Conservation (phyloP, 2,113 vertebrate genomes). For the Erythrocercus mccallii region DNA sequence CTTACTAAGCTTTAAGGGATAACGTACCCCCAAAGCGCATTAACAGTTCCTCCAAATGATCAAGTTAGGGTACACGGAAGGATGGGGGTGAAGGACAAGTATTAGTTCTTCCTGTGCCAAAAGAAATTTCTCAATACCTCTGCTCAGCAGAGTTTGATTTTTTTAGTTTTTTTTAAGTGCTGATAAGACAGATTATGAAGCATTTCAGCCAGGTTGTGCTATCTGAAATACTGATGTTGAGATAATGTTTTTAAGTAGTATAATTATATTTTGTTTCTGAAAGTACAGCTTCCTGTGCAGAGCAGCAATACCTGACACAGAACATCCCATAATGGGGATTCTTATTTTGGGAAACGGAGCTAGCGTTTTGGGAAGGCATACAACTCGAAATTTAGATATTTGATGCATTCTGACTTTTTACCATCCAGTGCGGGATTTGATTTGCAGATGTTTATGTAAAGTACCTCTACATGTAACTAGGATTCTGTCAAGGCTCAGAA, state of each 20-base stretch:
- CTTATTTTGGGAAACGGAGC: not conserved
- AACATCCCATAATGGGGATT: not conserved
- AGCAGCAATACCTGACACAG: not conserved
- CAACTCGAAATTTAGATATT: not conserved
- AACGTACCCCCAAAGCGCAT: not conserved
- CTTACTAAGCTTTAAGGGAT: not conserved
- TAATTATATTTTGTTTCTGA: not conserved
- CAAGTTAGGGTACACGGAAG: not conserved
- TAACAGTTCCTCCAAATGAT: not conserved
- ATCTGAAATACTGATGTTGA: not conserved
- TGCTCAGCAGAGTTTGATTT: not conserved
- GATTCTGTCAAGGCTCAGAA: not conserved
- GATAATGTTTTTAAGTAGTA: not conserved
- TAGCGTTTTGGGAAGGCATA: not conserved
- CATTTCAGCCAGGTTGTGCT: not conserved
- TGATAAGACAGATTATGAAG: not conserved
- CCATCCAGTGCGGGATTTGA: not conserved
- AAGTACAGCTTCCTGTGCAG: not conserved
- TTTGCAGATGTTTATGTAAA: not conserved
- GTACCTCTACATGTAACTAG: not conserved
- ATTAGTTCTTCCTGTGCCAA: not conserved
- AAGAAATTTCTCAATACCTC: not conserved
- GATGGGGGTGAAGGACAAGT: not conserved
- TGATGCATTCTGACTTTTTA: not conserved
- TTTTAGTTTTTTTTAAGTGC: not conserved